Percentiles rank a stretch among this genome's conserved stretches.
Evolutionary conservation across 92 coral and sea anemone genomes (phyloP).

Genomic region (Pocillopora grandis): DNA sequence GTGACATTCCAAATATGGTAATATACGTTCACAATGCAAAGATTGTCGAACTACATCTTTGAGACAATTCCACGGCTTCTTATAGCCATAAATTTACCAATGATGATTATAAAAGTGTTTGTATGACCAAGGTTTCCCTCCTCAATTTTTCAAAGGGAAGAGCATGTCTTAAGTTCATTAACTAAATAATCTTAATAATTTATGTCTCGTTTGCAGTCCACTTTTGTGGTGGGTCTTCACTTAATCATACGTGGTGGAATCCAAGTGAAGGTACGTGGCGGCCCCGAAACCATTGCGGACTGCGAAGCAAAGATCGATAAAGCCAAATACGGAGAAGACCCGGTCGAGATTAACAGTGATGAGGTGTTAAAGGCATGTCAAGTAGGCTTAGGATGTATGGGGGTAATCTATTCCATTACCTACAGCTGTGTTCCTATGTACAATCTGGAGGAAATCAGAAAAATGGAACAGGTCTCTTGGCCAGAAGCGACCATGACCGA

Average conservation of each 20-base stretch:
- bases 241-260: slow-evolving; percentile 30
- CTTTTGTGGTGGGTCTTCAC: slow-evolving; percentile 42
- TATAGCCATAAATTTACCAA: too few relatives aligned
- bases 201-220: slow-evolving; percentile 33
- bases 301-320: slow-evolving; percentile 22
- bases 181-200: neutral
- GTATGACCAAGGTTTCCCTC: too few relatives aligned
- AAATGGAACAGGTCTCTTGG: slow-evolving; percentile 8
- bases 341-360: slow-evolving; percentile 27
- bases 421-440: slow-evolving; percentile 48
- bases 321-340: slow-evolving; percentile 35
- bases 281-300: slow-evolving; percentile 23
- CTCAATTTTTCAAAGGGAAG: too few relatives aligned
- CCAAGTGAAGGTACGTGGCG: slow-evolving; percentile 36
- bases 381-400: slow-evolving; percentile 41
- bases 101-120: too few relatives aligned
- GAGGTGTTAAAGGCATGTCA: slow-evolving; percentile 36
- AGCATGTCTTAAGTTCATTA: too few relatives aligned
- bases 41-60: too few relatives aligned
- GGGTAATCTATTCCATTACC: slow-evolving; percentile 39
- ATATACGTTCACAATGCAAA: too few relatives aligned
- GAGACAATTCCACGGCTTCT: too few relatives aligned
- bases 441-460: slow-evolving; percentile 33
- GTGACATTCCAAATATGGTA: too few relatives aligned
- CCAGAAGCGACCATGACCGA: neutral